A percentile compares a stretch with the other conserved stretches of the same genome.
Conservation (phyloP, 2,888 invertebrate genomes). For the Reticulitermes lucifugus region DNA sequence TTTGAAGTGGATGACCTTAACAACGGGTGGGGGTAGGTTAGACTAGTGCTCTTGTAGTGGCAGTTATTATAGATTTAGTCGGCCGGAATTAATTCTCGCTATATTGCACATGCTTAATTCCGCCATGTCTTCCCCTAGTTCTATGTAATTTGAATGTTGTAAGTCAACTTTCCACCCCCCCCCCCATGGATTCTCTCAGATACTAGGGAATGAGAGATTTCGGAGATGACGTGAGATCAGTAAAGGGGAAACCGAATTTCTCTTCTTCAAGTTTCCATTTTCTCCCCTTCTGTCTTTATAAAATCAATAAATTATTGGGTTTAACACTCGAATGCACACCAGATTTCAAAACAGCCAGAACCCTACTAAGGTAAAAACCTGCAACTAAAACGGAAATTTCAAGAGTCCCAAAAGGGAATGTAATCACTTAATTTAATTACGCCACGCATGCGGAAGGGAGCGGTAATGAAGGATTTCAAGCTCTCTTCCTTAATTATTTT, state of each 20-base stretch:
- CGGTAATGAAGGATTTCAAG: too few species aligned
- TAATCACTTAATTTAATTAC: too few species aligned
- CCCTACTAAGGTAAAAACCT: too few species aligned
- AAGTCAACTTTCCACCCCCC: not conserved
- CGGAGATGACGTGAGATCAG: not conserved
- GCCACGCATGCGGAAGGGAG: too few species aligned
- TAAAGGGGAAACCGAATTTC: not conserved
- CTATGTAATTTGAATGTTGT: not conserved
- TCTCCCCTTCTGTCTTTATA: not conserved
- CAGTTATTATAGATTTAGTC: conserved; percentile 1
- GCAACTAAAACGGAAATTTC: too few species aligned
- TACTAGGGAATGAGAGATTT: not conserved
- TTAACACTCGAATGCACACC: not conserved
- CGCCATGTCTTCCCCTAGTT: not conserved
- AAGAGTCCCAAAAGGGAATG: too few species aligned
- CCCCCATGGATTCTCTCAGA: not conserved
- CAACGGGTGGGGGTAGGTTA: not conserved
- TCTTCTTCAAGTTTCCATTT: not conserved
- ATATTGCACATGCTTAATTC: not conserved
- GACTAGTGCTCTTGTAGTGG: not conserved
- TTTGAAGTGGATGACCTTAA: not conserved
- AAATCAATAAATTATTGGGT: not conserved
- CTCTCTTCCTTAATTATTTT: too few species aligned
- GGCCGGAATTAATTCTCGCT: not conserved
- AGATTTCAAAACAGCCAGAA: too few species aligned